Conservation (phyloP, 2,113 vertebrate species). For the Python bivittatus region DNA sequence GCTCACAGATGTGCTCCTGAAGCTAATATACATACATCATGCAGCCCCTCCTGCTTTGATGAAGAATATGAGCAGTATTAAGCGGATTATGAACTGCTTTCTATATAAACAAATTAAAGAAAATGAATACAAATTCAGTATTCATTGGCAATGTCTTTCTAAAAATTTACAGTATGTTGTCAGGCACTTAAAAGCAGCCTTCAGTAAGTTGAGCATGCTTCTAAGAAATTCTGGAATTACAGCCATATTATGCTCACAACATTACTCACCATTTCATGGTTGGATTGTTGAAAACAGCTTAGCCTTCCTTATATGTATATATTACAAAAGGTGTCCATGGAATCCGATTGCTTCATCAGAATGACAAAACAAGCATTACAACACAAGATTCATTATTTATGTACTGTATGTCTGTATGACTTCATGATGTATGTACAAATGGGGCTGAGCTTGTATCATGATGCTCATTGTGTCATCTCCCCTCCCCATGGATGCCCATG, state of each 20-base stretch:
- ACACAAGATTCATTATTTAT: not conserved
- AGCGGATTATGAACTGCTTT: slow-evolving; percentile 61
- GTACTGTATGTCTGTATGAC: not conserved
- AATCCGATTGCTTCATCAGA: not conserved
- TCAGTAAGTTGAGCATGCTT: slow-evolving; percentile 34
- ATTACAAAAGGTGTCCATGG: not conserved
- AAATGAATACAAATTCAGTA: slow-evolving; percentile 57
- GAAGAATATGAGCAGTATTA: slow-evolving; percentile 51
- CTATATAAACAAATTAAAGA: slow-evolving; percentile 58
- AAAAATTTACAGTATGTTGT: slow-evolving; percentile 39
- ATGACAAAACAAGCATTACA: not conserved
- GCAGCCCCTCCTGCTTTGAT: slow-evolving; percentile 68
- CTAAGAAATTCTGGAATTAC: slow-evolving; percentile 28
- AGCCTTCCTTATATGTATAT: not conserved
- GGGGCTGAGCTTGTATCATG: not conserved
- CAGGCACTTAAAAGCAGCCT: slow-evolving; percentile 49
- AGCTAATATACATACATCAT: slow-evolving; percentile 82
- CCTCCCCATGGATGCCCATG: not conserved
- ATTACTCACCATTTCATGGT: not conserved
- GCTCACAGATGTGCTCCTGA: slow-evolving; percentile 81
- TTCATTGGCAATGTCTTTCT: slow-evolving; percentile 51
- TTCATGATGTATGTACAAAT: not conserved
- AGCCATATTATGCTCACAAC: not conserved
- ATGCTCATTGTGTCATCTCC: not conserved
- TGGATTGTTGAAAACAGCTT: not conserved